Conservation (phyloP, 2,888 invertebrate genomes). For the Synergus laeviventris region DNA sequence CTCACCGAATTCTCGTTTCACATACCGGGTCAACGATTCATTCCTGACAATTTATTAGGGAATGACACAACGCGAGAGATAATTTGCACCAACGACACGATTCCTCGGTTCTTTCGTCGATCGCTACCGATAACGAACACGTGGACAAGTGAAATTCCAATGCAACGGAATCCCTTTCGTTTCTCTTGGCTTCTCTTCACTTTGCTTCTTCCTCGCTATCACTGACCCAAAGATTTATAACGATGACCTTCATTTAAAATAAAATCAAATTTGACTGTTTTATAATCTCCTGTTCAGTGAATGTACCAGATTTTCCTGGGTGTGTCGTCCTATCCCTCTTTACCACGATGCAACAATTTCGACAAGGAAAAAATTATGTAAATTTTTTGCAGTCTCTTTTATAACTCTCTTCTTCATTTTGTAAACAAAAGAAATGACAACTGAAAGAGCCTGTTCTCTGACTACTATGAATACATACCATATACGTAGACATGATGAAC, state of each 20-base stretch:
- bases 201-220: constrained; percentile 27
- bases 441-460: not conserved
- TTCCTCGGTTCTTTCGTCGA: constrained; percentile 44
- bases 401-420: not conserved
- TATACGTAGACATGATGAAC: constrained; percentile 31
- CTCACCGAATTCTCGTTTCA: constrained; percentile 63
- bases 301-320: too few relatives aligned
- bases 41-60: constrained; percentile 53
- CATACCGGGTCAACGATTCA: constrained; percentile 68
- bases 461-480: not conserved
- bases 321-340: too few relatives aligned
- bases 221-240: constrained; percentile 34
- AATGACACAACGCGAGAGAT: constrained; percentile 41
- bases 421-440: constrained; percentile 17
- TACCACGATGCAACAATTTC: too few relatives aligned
- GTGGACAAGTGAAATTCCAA: constrained; percentile 34
- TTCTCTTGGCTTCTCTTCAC: constrained; percentile 18
- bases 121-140: constrained; percentile 30
- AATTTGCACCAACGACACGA: constrained; percentile 46
- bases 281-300: too few relatives aligned
- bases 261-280: too few relatives aligned
- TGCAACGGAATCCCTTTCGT: constrained; percentile 35
- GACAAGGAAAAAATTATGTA: too few relatives aligned
- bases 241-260: constrained; percentile 15
- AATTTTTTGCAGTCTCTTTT: not conserved